Evolutionary conservation across 2,113 vertebrate genomes (phyloP), one percentile per base, ranked within the genome.

Genomic region (Pollachius pollachius): DNA sequence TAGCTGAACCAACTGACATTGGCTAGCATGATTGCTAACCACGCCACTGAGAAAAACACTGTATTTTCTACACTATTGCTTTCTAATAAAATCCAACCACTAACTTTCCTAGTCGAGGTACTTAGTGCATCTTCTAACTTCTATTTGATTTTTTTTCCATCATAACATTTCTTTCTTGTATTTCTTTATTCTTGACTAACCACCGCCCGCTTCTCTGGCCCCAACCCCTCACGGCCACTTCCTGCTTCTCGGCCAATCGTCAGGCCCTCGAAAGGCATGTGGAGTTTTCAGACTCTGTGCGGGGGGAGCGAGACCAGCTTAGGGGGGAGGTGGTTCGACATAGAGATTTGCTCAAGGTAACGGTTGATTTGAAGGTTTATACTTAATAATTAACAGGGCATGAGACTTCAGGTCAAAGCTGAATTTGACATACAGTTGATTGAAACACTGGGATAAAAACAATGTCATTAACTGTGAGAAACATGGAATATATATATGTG

Each of bases 241-340:
- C n/a, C 56, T 58, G 1, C 68, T 61, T 61, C 17, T 1, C 23
- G 60, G 16, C 62, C 59, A 65, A n/a, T 7, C 71, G 67, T 77
- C 89, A 99, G 97, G 96, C 94, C 0, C 92, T 98, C 93, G 96
- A 98, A 88, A 95, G 95, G 71, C 95, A 99, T 87, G 96, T 94
- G 86, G 95, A 96, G 84, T 94, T 94, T 89, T 96, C 94, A 79
- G 95, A 98, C 87, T 91, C 94, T 69, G 65, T 96, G 88, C 91
- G 89, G 80, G 92, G 92, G 48, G 96, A 98, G 69, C 94, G 95
- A 1, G 94, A 97, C 83, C 90, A 88, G 58, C 94, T 99, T 88
- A 94, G 93, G 90, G 90, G 93, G 67, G 93, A 97, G 86, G 91
- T 95, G 79, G 71, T 89, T 80, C 65, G 85, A 65, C 94, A 97